Conservation (phyloP, 2,113 vertebrate species). For the Otus sunia region DNA sequence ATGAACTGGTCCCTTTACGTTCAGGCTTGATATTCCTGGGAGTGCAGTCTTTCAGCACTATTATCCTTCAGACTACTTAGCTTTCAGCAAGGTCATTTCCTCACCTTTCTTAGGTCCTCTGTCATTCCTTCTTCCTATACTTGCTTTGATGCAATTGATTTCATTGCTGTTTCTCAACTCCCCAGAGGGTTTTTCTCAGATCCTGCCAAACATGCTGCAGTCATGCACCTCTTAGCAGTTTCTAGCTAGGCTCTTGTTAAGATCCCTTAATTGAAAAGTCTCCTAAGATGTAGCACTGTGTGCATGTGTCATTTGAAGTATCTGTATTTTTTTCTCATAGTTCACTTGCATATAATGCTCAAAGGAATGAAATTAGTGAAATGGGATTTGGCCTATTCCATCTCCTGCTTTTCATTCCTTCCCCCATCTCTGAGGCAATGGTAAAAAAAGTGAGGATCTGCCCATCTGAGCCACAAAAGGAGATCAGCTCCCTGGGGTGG, state of each 20-base stretch:
- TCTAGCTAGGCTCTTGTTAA: neutral
- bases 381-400: neutral
- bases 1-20: rapidly evolving
- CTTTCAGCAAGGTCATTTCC: neutral
- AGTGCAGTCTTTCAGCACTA: neutral
- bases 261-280: neutral
- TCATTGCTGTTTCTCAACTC: neutral
- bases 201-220: neutral
- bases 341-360: neutral
- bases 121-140: neutral
- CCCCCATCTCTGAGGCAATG: neutral
- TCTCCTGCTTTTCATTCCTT: neutral
- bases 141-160: neutral
- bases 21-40: neutral
- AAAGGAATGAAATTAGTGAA: neutral
- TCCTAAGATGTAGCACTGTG: neutral
- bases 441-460: neutral
- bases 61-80: neutral
- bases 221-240: neutral
- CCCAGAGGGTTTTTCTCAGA: neutral
- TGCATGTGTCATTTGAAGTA: neutral
- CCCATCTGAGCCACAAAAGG: neutral
- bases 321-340: neutral
- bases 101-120: neutral
- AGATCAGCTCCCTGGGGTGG: neutral